Evolutionary conservation across 2,888 invertebrate genomes (phyloP), one percentile per base, ranked within the genome.

Genomic region (Platynereis dumerilii): DNA sequence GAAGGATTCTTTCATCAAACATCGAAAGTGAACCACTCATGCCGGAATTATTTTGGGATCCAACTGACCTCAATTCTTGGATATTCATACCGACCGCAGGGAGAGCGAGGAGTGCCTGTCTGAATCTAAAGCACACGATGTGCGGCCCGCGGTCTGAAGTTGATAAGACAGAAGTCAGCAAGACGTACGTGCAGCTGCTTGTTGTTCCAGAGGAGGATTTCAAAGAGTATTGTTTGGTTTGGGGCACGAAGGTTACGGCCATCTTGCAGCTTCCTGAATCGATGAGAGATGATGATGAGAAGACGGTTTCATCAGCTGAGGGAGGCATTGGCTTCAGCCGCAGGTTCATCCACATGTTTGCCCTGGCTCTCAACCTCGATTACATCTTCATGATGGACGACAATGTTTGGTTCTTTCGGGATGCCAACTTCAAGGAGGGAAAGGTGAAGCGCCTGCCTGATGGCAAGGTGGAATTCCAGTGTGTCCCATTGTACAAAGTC

Each of bases 261-360:
- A 48, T 48, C 22, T 48, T 48, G n/a, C 20, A 48, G n/a, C 48
- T 48, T 5, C 48, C 48, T 7, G n/a, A 22, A 5, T 20, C 7
- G 3, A 48, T 48, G 48, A 22, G 7, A n/a, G 17, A 48, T 48
- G n/a, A 22, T 48, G n/a, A 53, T 7, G 34, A 12, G 20, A 26
- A 27, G 22, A 44, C 34, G 20, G 42, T 48, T 26, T 60, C 24
- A 22, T 1, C 58, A n/a, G 12, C 12, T 7, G 34, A 34, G 12
- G 54, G 66, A 52, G 66, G 59, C 1, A 52, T 66, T 15, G 66
- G 66, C 17, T 66, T 53, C 28, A 59, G 63, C 10, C n/a, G 68
- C 22, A 28, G 56, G 1, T 68, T 68, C 55, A 65, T 65, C 10
- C 68, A 68, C 20, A n/a, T 26, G 22, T 62, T 68, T 61, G 68